Evolutionary conservation across 1,140 invertebrate genomes (phyloP).

Genomic region (Globodera rostochiensis): DNA sequence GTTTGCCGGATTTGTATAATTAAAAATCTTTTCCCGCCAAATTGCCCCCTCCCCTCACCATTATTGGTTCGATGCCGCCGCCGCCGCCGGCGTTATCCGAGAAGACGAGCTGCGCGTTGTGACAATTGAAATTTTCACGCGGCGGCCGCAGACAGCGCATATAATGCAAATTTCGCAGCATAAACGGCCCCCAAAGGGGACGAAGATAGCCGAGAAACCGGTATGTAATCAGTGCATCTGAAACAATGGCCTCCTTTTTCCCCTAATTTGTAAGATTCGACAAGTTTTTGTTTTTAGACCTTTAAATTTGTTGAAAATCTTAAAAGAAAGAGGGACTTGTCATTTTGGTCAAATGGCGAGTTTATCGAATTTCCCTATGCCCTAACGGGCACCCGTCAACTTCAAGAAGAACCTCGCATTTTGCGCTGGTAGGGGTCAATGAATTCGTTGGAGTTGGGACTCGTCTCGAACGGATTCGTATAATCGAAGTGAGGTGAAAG

Average conservation of each 20-base stretch:
- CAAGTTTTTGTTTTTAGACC: background rate
- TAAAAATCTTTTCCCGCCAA: no score
- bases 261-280: background rate
- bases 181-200: conserved; percentile 19
- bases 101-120: background rate
- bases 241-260: background rate
- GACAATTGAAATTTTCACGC: background rate
- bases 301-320: no score
- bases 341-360: background rate
- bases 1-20: no score
- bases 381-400: background rate
- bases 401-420: conserved; percentile 16
- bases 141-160: background rate
- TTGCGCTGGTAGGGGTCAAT: conserved; percentile 11
- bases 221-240: conserved; percentile 15
- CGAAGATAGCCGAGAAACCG: conserved; percentile 14
- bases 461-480: background rate
- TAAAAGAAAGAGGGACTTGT: no score
- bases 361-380: background rate
- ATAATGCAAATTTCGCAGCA: conserved; percentile 22
- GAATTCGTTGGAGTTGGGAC: background rate
- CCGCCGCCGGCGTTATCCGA: background rate
- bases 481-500: background rate
- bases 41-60: no score
- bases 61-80: no score